Conservation (phyloP, 2,888 invertebrate genomes). For the Abrostola triplasia region DNA sequence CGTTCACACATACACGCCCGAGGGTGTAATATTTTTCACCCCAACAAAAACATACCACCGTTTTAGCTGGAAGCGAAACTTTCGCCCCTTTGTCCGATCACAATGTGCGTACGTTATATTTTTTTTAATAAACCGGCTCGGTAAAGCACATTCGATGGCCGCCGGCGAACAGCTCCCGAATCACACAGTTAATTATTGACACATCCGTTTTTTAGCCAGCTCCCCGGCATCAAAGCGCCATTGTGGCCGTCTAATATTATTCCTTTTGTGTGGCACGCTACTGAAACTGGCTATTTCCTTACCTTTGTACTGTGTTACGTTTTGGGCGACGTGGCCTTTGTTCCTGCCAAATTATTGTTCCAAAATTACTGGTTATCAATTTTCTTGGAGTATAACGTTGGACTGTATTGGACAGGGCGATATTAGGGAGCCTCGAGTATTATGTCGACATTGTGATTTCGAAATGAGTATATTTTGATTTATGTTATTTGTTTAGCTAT, state of each 20-base stretch:
- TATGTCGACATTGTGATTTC: slow-evolving; percentile 24
- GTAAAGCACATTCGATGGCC: slow-evolving; percentile 78
- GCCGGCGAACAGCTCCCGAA: slow-evolving; percentile 77
- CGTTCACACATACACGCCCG: slow-evolving; percentile 75
- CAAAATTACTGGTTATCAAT: slow-evolving; percentile 65
- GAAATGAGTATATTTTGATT: slow-evolving; percentile 7
- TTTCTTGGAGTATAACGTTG: slow-evolving; percentile 55
- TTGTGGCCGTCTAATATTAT: slow-evolving; percentile 79
- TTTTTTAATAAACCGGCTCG: slow-evolving; percentile 75
- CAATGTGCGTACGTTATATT: slow-evolving; percentile 72
- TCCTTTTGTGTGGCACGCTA: slow-evolving; percentile 66
- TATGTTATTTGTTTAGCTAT: slow-evolving; percentile 26
- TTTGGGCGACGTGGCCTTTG: slow-evolving; percentile 66
- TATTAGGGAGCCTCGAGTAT: slow-evolving; percentile 22
- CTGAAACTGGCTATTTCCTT: slow-evolving; percentile 82
- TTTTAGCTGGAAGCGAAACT: slow-evolving; percentile 67
- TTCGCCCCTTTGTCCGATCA: slow-evolving; percentile 76
- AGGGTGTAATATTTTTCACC: slow-evolving; percentile 88
- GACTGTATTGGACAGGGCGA: slow-evolving; percentile 33
- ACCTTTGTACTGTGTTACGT: slow-evolving; percentile 72
- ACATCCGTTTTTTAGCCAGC: slow-evolving; percentile 84
- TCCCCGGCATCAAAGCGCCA: slow-evolving; percentile 64
- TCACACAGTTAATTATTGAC: slow-evolving; percentile 88
- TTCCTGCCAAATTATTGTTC: slow-evolving; percentile 66
- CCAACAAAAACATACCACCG: slow-evolving; percentile 78